Evolutionary conservation across 1,140 invertebrate genomes (phyloP).

Genomic region (Euura lappo): DNA sequence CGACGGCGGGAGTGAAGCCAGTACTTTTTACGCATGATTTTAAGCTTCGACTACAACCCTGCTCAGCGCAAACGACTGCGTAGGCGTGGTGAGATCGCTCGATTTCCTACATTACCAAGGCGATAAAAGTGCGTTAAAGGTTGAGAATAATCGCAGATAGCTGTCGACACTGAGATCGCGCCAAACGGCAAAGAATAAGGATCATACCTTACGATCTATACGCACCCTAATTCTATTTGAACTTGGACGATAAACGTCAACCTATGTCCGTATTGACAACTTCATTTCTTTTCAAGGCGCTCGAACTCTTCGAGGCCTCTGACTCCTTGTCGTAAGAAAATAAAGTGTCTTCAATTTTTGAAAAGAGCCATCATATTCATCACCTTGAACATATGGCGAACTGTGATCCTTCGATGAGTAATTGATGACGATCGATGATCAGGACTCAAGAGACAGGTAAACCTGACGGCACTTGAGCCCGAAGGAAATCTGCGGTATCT

Average conservation of each 20-base stretch:
- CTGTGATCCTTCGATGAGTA: neutral
- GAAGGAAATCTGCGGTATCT: neutral
- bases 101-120: neutral
- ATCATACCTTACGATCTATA: neutral
- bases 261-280: too few relatives aligned
- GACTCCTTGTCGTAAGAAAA: too few relatives aligned
- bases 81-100: neutral
- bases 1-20: too few relatives aligned
- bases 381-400: too few relatives aligned
- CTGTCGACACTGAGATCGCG: neutral
- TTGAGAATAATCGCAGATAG: neutral
- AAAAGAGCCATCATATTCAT: too few relatives aligned
- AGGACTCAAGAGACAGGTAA: too few relatives aligned
- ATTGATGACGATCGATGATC: neutral
- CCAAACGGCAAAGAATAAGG: neutral
- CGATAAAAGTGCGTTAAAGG: neutral
- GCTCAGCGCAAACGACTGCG: neutral
- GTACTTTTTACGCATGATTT: too few relatives aligned
- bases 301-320: too few relatives aligned
- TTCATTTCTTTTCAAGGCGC: too few relatives aligned
- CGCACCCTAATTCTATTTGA: neutral
- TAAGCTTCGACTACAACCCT: too few relatives aligned
- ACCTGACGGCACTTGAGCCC: neutral
- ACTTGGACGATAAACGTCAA: neutral
- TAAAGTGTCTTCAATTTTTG: too few relatives aligned